Evolutionary conservation across 2,888 invertebrate species (phyloP).

Genomic region (Epinotia bilunana): DNA sequence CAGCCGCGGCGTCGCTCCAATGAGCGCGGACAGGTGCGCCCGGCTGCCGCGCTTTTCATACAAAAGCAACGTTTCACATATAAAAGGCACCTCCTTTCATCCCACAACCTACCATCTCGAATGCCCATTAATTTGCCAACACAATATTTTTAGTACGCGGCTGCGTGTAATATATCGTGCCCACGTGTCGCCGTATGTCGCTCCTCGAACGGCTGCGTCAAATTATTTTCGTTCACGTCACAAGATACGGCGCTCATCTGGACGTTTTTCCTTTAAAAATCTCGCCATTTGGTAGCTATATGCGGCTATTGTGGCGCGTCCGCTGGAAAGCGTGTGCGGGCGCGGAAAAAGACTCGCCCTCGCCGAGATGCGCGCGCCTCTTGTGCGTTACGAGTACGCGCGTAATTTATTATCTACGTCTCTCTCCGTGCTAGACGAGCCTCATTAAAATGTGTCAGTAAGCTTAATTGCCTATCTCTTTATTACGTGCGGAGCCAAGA

Average conservation of each 20-base stretch:
- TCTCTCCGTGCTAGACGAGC: not conserved
- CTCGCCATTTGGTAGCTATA: slow-evolving; percentile 75
- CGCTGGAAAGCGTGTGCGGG: slow-evolving; percentile 62
- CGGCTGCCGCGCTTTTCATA: slow-evolving; percentile 83
- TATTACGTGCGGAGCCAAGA: not conserved
- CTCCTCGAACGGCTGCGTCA: slow-evolving; percentile 82
- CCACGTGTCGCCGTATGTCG: slow-evolving; percentile 85
- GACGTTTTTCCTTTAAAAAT: slow-evolving; percentile 83
- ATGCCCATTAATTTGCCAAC: slow-evolving; percentile 85
- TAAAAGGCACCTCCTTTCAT: slow-evolving; percentile 85
- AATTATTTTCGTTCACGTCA: slow-evolving; percentile 85
- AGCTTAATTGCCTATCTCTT: slow-evolving; percentile 2
- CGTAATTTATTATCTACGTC: slow-evolving; percentile 1
- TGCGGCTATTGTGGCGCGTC: slow-evolving; percentile 68
- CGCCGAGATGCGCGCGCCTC: slow-evolving; percentile 1
- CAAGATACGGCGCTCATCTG: slow-evolving; percentile 84
- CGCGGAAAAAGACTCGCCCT: slow-evolving; percentile 22
- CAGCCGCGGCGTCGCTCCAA: slow-evolving; percentile 58
- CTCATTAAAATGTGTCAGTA: slow-evolving; percentile 17
- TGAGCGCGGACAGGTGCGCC: slow-evolving; percentile 79
- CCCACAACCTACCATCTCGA: slow-evolving; percentile 82
- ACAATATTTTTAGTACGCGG: slow-evolving; percentile 84
- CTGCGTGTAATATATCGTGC: slow-evolving; percentile 84
- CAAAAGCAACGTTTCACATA: slow-evolving; percentile 84
- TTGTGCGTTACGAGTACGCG: not conserved